phyloP scores from a whole-genome alignment of 2,888 invertebrate genomes.

The Drosophila suboccidentalis region DNA sequence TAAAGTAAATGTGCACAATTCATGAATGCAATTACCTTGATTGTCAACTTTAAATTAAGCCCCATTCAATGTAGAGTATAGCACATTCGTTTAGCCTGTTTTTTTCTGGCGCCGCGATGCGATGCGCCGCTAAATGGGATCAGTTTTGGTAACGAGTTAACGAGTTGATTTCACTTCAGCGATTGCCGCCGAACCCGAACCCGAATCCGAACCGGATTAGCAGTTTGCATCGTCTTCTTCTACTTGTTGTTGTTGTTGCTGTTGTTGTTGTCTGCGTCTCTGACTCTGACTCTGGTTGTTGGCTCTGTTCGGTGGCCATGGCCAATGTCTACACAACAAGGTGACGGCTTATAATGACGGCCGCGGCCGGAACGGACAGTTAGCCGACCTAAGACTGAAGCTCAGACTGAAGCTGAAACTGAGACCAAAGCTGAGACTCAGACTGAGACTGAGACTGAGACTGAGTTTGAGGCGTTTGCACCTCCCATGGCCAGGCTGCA shows the following conservation, averaged over 20 bases:
- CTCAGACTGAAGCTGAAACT: conserved; percentile 8
- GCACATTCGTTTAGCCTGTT: conserved; percentile 42
- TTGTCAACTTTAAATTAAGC: too few species aligned
- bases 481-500: conserved; percentile 74
- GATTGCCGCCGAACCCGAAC: conserved; percentile 78
- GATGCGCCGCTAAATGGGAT: conserved; percentile 81
- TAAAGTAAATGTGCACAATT: too few species aligned
- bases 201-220: conserved; percentile 67
- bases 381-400: conserved; percentile 33
- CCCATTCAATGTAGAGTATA: conserved; percentile 27
- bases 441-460: not conserved
- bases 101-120: conserved; percentile 64
- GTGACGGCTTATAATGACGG: conserved; percentile 82
- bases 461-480: conserved; percentile 69
- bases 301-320: conserved; percentile 69
- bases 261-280: conserved; percentile 10
- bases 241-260: conserved; percentile 29
- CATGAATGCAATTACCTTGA: too few species aligned
- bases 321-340: conserved; percentile 83
- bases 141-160: conserved; percentile 84
- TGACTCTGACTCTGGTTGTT: conserved; percentile 10
- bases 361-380: conserved; percentile 67
- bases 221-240: conserved; percentile 46
- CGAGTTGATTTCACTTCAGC: conserved; percentile 84
- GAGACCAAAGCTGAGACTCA: conserved; percentile 19